These are phyloP conservation scores for Euspilapteryx auroguttella DNA, from an alignment of 2,888 invertebrate species.

Conservation along the genomic window DNA sequence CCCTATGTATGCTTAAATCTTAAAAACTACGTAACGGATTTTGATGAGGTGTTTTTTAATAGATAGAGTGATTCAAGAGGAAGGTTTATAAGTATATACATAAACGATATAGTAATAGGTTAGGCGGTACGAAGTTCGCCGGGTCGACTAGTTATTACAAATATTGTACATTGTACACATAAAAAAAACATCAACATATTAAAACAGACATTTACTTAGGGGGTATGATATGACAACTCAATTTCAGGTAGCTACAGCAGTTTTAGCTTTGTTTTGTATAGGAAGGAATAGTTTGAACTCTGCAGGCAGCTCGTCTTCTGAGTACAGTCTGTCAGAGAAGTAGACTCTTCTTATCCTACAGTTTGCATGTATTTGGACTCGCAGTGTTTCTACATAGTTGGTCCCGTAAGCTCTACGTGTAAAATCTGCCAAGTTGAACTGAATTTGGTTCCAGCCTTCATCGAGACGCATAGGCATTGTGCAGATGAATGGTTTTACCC, in stretches of 20 bases:
- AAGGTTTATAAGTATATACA: too few species aligned
- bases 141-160: too few species aligned
- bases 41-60: too few species aligned
- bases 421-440: conserved; percentile 94
- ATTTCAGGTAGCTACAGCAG: conserved; percentile 47
- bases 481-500: conserved; percentile 96
- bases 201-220: conserved; percentile 2
- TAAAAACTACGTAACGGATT: too few species aligned
- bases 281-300: conserved; percentile 96
- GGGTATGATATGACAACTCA: not conserved
- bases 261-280: conserved; percentile 76
- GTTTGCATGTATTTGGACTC: conserved; percentile 95
- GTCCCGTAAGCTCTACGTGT: conserved; percentile 94
- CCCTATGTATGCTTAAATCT: too few species aligned
- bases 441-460: conserved; percentile 95
- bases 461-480: conserved; percentile 95
- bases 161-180: conserved; percentile 14
- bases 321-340: conserved; percentile 89
- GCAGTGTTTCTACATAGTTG: conserved; percentile 87
- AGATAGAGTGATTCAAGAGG: too few species aligned
- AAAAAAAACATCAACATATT: conserved; percentile 2
- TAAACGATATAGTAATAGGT: too few species aligned
- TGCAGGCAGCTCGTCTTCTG: conserved; percentile 92
- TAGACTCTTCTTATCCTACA: conserved; percentile 88
- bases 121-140: too few species aligned